Base-by-base conservation (phyloP, 2,888 invertebrate species). In the Ennomos erosarius region DNA sequence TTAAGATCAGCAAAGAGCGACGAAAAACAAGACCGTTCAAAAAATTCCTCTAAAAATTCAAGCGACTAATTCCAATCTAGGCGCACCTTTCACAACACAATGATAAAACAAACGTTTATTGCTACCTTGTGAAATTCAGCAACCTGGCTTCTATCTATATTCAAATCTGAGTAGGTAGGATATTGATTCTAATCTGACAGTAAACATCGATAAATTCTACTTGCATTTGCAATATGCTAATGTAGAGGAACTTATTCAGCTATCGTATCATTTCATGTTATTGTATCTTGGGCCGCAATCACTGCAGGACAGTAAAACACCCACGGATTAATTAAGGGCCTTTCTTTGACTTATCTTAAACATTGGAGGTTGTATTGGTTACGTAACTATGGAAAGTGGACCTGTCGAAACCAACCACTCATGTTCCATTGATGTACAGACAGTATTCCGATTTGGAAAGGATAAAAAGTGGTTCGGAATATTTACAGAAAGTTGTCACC, bases 401-500 rank as follows among this genome's bases (percentile, higher is more conserved):
- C 84, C 78, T 82, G 85, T 78, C 84, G 70, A 67, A 70, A 73
- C 71, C 59, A 65, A 71, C 74, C 80, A 80, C 75, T 81, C 78
- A 74, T 75, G 78, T 75, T 79, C 84, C 83, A 87, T 87, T 84
- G 88, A 87, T 82, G 85, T 73, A 79, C 83, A 85, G 85, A 84
- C 83, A 81, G 82, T 82, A 81, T 79, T 82, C 79, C 76, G 78
- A 85, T 85, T 87, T 82, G 84, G 85, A 86, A 87, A 85, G 84
- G 84, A 85, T 84, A 90, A 90, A 91, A 90, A 89, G 87, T 83
- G 76, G 87, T 84, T 82, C 76, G 57, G 84, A 73, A 78, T 79
- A 77, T 81, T 81, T 78, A 82, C 85, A 82, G 89, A 89, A 90
- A 90, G 88, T 85, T 88, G 87, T 85, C 84, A 75, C 85, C 85